phyloP scores from a whole-genome alignment of 2,888 invertebrate species.

The Ecdyonurus torrentis region DNA sequence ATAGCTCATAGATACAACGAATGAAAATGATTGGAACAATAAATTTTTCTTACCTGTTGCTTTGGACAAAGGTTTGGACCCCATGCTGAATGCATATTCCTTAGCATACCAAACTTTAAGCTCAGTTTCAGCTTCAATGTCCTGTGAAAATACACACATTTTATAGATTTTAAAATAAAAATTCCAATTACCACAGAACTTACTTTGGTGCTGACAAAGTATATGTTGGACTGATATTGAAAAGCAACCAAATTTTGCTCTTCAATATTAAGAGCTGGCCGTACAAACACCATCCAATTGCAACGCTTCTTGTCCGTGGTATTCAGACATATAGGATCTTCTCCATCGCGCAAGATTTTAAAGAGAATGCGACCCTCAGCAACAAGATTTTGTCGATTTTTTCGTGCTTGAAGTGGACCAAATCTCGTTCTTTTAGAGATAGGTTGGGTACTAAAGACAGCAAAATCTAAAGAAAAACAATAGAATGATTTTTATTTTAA shows the following conservation, averaged over 20 bases:
- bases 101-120: constrained; percentile 14
- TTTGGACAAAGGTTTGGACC: constrained; percentile 15
- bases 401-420: constrained; percentile 12
- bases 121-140: constrained; percentile 12
- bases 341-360: constrained; percentile 8
- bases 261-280: constrained; percentile 9
- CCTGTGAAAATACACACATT: constrained; percentile 9
- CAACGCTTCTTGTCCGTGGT: constrained; percentile 9
- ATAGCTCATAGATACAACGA: no score
- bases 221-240: constrained; percentile 12
- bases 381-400: background rate
- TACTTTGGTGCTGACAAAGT: constrained; percentile 12
- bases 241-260: constrained; percentile 12
- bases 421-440: constrained; percentile 11
- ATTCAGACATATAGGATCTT: constrained; percentile 9
- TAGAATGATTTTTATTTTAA: no score
- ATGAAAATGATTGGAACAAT: no score
- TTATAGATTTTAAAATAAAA: background rate
- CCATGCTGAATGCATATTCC: constrained; percentile 21
- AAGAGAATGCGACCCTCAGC: constrained; percentile 3
- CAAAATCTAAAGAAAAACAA: no score
- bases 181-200: background rate
- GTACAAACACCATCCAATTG: constrained; percentile 14
- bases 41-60: background rate
- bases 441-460: constrained; percentile 9